Evolutionary conservation across 35 echinoderm and acorn worm species (phyloP), one percentile per base, ranked within the genome.

Genomic region (Anneissia japonica): DNA sequence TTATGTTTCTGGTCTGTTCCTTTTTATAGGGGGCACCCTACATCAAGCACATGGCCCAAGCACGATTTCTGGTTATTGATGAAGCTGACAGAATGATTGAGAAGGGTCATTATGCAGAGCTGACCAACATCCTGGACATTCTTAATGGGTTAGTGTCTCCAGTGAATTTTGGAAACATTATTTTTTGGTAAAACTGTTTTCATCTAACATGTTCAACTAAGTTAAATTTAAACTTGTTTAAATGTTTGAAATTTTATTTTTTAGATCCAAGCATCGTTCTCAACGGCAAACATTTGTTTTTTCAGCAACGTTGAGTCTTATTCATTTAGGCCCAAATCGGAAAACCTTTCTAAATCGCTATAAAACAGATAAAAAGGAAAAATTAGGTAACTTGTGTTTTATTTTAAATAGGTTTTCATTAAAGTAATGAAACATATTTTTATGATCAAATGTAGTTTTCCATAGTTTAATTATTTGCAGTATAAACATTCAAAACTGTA

Each of bases 31-130:
- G 86, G 10, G 91, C 93, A 36, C 88, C 89, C 17, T 92, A 98
- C 81, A 75, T 98, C 10, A 31, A 76, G 31, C 91, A 51, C 16
- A 41, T 94, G 46, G 21, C 86, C 16, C 39, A 83, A 28, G 84
- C 86, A 26, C 76, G 64, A 0, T 93, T 46, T 73, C 80, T 98
- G 37, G 89, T 98, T 2, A 90, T 98, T 34, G 95, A 98, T 81
- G 92, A 98, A 85, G 95, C 95, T 46, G 95, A 98, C 34, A 91
- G 95, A 32, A 98, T 98, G 95, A 84, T 94, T 0, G 95, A 98
- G 86, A 98, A 84, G 40, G 89, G 89, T n/a, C 95, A 94, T 77
- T 98, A 91, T 74, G 82, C 75, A 39, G 91, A 98, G 83, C 79
- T 98, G 0, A 84, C 89, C 21, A 74, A 93, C 39, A 91, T 98